Conservation (phyloP, 2,113 vertebrate species). For the Capreolus pygargus region DNA sequence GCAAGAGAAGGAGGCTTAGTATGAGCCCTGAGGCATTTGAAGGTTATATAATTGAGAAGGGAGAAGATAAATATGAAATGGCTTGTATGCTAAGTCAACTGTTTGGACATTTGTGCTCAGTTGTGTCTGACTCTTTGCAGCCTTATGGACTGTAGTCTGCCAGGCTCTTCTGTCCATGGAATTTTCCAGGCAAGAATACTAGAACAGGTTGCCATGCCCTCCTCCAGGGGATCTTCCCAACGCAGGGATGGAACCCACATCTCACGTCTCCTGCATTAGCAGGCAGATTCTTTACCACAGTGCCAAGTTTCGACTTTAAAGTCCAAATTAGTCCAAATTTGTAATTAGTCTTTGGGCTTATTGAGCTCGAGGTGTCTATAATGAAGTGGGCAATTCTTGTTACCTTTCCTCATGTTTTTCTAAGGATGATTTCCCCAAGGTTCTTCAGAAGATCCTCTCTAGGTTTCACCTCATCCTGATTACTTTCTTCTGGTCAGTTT, state of each 20-base stretch:
- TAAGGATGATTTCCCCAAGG: neutral
- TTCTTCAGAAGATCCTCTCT: constrained; percentile 1
- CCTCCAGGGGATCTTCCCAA: neutral
- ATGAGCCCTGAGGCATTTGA: neutral
- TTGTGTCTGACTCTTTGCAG: neutral
- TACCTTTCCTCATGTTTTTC: neutral
- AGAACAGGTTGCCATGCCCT: neutral
- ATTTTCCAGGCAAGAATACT: neutral
- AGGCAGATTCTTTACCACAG: neutral
- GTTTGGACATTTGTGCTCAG: neutral
- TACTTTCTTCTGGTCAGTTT: constrained; percentile 22
- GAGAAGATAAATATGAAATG: neutral
- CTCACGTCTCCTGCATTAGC: neutral
- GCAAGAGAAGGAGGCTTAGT: neutral
- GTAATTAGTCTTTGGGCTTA: neutral
- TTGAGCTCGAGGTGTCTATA: neutral
- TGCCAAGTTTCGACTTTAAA: neutral
- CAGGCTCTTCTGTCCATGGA: neutral
- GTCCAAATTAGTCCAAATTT: neutral
- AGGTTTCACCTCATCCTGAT: neutral
- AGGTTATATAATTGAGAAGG: neutral
- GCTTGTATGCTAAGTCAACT: neutral
- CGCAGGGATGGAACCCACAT: neutral
- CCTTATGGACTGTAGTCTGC: neutral
- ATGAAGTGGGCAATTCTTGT: neutral